Base-by-base conservation (phyloP, 1,140 invertebrate genomes). In the Wasmannia auropunctata region DNA sequence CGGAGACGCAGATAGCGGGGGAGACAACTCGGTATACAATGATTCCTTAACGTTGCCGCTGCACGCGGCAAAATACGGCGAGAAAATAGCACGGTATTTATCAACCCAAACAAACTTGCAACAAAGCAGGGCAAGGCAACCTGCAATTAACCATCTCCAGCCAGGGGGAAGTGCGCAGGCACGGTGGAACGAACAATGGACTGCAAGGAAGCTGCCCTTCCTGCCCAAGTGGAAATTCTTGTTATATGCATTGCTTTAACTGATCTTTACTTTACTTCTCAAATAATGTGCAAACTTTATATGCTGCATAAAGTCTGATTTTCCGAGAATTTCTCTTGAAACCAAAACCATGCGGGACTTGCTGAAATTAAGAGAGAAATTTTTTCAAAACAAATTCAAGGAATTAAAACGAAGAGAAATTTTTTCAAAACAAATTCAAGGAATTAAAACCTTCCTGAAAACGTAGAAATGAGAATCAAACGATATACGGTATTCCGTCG, bases 11-110 rank as follows among this genome's bases (percentile, higher is more conserved):
- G 60, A 28, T 46, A 51, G 54, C 37, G 43, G 40, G n/a, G 31
- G 63, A 56, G 37, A 58, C 49, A 79, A 46, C 67, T 81, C 63
- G 16, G 31, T 16, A n/a, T 34, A 40, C 49, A 72, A 56, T 28
- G 51, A 83, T 83, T 34, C 67, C 51, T 72, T 81, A 43, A 58
- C 34, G 49, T 37, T 72, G 10, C n/a, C n/a, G 22, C 72, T 40
- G 65, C 79, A 58, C 22, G 65, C 79, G 37, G 22, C 77, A 10
- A 81, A 72, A 25, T 43, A 51, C 37, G 67, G 19, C 25, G 34
- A 25, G 79, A 58, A 83, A 83, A 83, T 74, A 60, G 22, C 51
- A 46, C 25, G 67, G 51, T 74, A 58, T 83, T 83, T 74, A 83
- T 83, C 79, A 81, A n/a, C 3, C 22, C 22, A 49, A 69, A 56